These are phyloP conservation scores for Campopleginae sp. DNA, from an alignment of 2,888 invertebrate species.

Conservation along the genomic window DNA sequence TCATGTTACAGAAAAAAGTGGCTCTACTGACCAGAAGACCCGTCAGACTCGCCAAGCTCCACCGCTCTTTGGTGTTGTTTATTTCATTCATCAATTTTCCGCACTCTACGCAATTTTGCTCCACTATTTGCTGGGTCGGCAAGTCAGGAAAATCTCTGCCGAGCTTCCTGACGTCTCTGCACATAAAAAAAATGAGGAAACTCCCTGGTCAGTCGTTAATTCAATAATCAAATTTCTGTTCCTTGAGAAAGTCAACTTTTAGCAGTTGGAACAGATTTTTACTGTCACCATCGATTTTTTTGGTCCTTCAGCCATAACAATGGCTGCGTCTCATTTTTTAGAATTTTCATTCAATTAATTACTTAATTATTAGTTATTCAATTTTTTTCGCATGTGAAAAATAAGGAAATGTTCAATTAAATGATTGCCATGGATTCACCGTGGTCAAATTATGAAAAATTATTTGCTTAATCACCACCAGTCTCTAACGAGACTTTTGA, in stretches of 20 bases:
- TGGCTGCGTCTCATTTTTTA: neutral
- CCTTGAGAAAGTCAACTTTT: neutral
- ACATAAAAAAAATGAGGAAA: neutral
- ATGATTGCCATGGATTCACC: neutral
- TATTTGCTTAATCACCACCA: neutral
- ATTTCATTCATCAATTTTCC: conserved; percentile 86
- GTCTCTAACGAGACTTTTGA: neutral
- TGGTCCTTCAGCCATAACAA: too few relatives aligned
- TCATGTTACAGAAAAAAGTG: neutral
- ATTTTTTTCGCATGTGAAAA: neutral
- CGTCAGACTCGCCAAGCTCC: conserved; percentile 87
- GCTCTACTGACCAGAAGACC: conserved; percentile 84
- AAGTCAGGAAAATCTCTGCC: conserved; percentile 87
- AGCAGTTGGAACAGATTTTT: neutral
- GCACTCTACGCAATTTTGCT: conserved; percentile 86
- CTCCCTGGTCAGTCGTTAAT: neutral
- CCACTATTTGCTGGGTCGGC: conserved; percentile 85
- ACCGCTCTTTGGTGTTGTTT: conserved; percentile 85
- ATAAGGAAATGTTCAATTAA: neutral
- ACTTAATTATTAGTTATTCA: neutral
- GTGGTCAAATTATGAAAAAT: neutral
- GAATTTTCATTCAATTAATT: neutral
- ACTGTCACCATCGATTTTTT: neutral
- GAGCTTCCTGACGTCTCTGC: conserved; percentile 87
- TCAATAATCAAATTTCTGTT: neutral